Base-by-base conservation (phyloP, 2,797 vertebrate species). In the Typhlichthys eigenmanni region DNA sequence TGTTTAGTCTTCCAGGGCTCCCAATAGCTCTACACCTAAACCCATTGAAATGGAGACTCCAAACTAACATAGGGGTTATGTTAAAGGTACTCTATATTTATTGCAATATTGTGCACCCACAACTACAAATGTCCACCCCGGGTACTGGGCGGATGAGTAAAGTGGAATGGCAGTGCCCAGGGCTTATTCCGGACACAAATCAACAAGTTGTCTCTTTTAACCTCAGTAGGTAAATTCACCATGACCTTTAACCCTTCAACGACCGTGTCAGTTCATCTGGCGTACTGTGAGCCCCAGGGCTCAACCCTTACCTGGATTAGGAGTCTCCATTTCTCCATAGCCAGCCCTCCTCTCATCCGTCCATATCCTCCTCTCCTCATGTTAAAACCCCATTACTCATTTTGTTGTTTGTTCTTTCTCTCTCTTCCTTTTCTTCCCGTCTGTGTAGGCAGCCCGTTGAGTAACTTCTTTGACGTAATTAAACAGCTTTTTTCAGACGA, bases 381-480 rank as follows among this genome's bases (percentile, higher is more conserved):
- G 88, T 91, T 86, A 79, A 29, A 29, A 89, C 81, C 82, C 74
- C 91, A 92, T 92, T 85, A 83, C 88, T 92, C 91, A 91, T 92
- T 68, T 82, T 84, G 91, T 88, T 85, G 80, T 88, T 85, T 94
- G 86, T 91, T 88, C 86, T 92, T 92, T 95, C 88, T 87, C 58
- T 86, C 54, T 81, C 54, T 71, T 83, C 66, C 83, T 89, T 87
- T 82, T 90, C 84, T 91, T 95, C 90, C 94, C 92, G 88, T 95
- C 92, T 96, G 91, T 95, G 92, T 95, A 98, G 97, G 97, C 95
- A 97, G 96, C 95, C 96, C 97, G 93, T 95, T 99, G 95, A 97
- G 95, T 98, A 98, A 97, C 97, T 98, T 99, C 97, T 98, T 99
- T 98, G 97, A 98, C 95, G 96, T 99, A 96, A 98, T 99, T 96